Conservation (phyloP, 2,797 vertebrate species). For the Brachyalestes nurse region DNA sequence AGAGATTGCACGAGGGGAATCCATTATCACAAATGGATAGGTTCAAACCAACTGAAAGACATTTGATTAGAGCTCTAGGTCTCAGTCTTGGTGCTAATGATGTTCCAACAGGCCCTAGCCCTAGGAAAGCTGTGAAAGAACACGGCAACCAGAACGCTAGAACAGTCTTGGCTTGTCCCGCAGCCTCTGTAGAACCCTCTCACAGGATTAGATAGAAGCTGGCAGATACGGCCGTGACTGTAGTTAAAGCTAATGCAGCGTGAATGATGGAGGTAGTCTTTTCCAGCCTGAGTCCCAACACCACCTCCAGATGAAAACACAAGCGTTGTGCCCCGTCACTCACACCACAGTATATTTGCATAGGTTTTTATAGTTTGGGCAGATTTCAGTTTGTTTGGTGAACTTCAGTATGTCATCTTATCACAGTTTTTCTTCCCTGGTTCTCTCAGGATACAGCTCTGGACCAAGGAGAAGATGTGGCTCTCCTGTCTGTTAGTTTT, state of each 20-base stretch:
- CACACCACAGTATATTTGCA: not conserved
- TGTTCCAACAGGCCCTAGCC: constrained; percentile 63
- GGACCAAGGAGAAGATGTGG: constrained; percentile 96
- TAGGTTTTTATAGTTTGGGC: not conserved
- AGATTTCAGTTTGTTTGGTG: not conserved
- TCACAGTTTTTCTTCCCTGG: constrained; percentile 39
- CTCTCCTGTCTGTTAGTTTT: constrained; percentile 95
- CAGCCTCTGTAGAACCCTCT: constrained; percentile 70
- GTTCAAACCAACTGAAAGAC: constrained; percentile 82
- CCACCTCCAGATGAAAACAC: constrained; percentile 29
- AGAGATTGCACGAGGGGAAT: constrained; percentile 63
- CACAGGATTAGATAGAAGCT: constrained; percentile 72
- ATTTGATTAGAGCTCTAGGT: constrained; percentile 77
- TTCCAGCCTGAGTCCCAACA: constrained; percentile 62
- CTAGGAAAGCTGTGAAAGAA: constrained; percentile 65
- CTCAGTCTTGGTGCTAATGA: constrained; percentile 67
- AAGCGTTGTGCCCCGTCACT: not conserved
- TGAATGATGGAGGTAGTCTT: constrained; percentile 76
- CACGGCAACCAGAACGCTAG: constrained; percentile 62
- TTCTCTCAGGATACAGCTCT: constrained; percentile 88
- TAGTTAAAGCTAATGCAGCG: constrained; percentile 71
- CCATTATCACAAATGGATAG: constrained; percentile 82
- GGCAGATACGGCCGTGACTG: constrained; percentile 67
- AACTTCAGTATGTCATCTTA: constrained; percentile 32
- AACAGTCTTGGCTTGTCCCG: constrained; percentile 59